phyloP scores from a whole-genome alignment of 2,113 vertebrate species.

The Arenaria interpres region DNA sequence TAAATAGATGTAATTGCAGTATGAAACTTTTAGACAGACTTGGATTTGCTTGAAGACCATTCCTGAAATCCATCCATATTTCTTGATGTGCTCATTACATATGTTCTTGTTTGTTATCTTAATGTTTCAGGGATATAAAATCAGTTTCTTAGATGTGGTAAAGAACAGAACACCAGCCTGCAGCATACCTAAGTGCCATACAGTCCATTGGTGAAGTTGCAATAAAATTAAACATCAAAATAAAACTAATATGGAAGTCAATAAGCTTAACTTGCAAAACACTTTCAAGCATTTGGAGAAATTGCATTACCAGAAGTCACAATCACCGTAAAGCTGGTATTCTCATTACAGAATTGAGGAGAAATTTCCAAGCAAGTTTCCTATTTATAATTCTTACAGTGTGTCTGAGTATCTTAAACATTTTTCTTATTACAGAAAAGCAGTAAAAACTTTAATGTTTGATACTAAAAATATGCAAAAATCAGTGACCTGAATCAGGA shows the following conservation, averaged over 20 bases:
- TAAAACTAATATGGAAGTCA: constrained; percentile 51
- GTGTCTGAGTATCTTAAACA: neutral
- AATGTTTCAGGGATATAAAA: constrained; percentile 60
- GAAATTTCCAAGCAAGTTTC: constrained; percentile 19
- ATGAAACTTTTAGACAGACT: neutral
- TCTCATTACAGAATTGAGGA: constrained; percentile 30
- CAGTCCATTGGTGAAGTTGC: constrained; percentile 13
- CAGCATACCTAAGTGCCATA: constrained; percentile 45
- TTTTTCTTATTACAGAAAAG: neutral
- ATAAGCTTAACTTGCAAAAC: constrained; percentile 51
- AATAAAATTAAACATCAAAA: constrained; percentile 60
- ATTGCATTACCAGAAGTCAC: constrained; percentile 46
- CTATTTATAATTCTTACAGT: neutral
- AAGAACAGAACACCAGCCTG: constrained; percentile 43
- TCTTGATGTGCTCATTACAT: constrained; percentile 19
- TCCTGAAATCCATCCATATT: constrained; percentile 42
- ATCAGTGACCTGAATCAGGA: neutral
- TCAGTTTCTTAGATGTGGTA: constrained; percentile 29
- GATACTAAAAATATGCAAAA: neutral
- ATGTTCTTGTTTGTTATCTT: constrained; percentile 35
- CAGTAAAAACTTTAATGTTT: neutral
- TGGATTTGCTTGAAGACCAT: constrained; percentile 37
- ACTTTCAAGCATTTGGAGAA: constrained; percentile 62
- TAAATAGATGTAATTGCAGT: constrained; percentile 25
- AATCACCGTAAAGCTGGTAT: constrained; percentile 38